phyloP scores from a whole-genome alignment of 1,140 invertebrate species.

The Parasteatoda tepidariorum region DNA sequence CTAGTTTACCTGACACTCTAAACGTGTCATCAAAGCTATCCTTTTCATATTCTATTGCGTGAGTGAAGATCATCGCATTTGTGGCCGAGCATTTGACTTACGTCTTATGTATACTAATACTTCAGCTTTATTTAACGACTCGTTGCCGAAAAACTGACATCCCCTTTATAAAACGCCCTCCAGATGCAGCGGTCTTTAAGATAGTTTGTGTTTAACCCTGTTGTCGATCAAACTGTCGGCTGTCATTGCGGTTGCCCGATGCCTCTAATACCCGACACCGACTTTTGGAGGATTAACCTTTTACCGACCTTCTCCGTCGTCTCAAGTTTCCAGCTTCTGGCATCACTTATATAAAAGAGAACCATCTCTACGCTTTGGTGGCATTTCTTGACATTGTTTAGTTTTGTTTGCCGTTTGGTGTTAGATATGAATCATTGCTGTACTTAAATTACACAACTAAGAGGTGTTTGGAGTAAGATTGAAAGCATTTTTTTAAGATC shows the following conservation, averaged over 20 bases:
- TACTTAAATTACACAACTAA: neutral
- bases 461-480: too few species aligned
- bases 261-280: constrained; percentile 45
- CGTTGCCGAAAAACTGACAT: constrained; percentile 17
- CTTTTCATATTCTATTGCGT: constrained; percentile 13
- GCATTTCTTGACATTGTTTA: constrained; percentile 7
- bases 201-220: constrained; percentile 21
- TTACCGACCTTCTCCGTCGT: constrained; percentile 22
- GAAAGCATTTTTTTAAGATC: too few species aligned
- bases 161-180: constrained; percentile 17
- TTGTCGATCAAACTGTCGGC: constrained; percentile 45
- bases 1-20: neutral
- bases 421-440: constrained; percentile 13
- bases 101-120: constrained; percentile 28
- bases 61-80: constrained; percentile 24
- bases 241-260: constrained; percentile 30
- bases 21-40: neutral
- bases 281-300: constrained; percentile 50
- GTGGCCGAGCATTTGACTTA: constrained; percentile 10
- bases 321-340: constrained; percentile 37
- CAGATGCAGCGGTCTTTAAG: constrained; percentile 1
- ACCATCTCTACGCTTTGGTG: constrained; percentile 15
- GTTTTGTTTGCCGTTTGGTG: constrained; percentile 23
- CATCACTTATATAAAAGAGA: constrained; percentile 33
- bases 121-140: constrained; percentile 28